Base-by-base conservation (phyloP, 2,888 invertebrate species). In the Plusia festucae region DNA sequence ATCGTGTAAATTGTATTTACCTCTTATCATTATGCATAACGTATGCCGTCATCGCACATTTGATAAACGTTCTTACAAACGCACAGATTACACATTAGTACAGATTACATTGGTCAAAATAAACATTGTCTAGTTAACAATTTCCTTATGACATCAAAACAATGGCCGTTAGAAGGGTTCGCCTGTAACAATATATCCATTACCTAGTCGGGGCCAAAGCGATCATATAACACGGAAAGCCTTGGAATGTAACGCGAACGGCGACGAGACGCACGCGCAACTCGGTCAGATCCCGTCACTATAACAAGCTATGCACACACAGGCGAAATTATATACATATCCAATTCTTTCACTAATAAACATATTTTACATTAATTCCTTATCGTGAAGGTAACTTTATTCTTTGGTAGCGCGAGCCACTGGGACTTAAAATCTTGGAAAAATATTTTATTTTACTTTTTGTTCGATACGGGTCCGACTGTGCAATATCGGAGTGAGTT, bases 1-100 rank as follows among this genome's bases (percentile, higher is more conserved):
- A 91, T 94, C 88, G 93, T 94, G 94, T 94, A 94, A 94, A 94
- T 94, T 94, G 94, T 94, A 95, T 95, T 95, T 95, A 95, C 94
- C 88, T 92, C 90, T 92, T 93, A 94, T 89, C 92, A 90, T 91
- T 87, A 93, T 90, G 93, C 93, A 90, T 82, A 90, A 92, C 93
- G 89, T 88, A 91, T 85, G 89, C 87, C 90, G 91, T 91, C 89
- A 87, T 88, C 88, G 91, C 92, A 91, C 86, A 84, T 88, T 86
- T 84, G 91, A 91, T 91, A 91, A 92, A 91, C 90, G 91, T 92
- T 90, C 93, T 92, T 92, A 94, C 94, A 94, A 93, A 91, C 93
- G 90, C 68, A 76, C 74, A 76, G 81, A 68, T 92, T 93, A 94
- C 90, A 94, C 91, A 90, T 87, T 88, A 89, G 86, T 90, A 90